These are phyloP conservation scores for Andrena praecox DNA, from an alignment of 2,888 invertebrate species.

Conservation along the genomic window DNA sequence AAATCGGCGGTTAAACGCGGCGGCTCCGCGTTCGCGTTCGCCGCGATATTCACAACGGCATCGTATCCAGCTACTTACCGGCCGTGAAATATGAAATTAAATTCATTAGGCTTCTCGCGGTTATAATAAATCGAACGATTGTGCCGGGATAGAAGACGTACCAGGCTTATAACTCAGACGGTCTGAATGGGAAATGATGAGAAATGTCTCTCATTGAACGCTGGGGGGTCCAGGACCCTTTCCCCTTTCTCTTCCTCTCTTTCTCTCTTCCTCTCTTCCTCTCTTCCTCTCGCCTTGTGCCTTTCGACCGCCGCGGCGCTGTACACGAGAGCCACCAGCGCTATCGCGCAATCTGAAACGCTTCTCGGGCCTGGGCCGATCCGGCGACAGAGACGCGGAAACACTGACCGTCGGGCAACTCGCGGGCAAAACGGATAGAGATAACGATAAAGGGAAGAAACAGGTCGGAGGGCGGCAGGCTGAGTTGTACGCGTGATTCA, in stretches of 20 bases:
- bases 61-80: conserved; percentile 78
- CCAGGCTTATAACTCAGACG: conserved; percentile 82
- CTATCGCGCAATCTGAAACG: conserved; percentile 80
- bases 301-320: background rate
- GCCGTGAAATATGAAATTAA: conserved; percentile 84
- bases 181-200: conserved; percentile 84
- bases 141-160: conserved; percentile 77
- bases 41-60: conserved; percentile 67
- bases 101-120: conserved; percentile 82
- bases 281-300: background rate
- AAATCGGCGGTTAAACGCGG: conserved; percentile 68
- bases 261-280: background rate
- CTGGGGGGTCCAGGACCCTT: conserved; percentile 80
- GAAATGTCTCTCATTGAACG: conserved; percentile 84
- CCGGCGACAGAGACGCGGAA: conserved; percentile 19
- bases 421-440: background rate
- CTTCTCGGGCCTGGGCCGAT: conserved; percentile 38
- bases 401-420: background rate
- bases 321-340: conserved; percentile 62
- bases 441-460: background rate
- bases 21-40: conserved; percentile 16
- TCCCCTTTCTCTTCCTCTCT: conserved; percentile 7
- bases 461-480: background rate
- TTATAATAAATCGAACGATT: conserved; percentile 84
- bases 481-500: background rate